Evolutionary conservation across 2,113 vertebrate species (phyloP).

Genomic region (Mobula birostris): DNA sequence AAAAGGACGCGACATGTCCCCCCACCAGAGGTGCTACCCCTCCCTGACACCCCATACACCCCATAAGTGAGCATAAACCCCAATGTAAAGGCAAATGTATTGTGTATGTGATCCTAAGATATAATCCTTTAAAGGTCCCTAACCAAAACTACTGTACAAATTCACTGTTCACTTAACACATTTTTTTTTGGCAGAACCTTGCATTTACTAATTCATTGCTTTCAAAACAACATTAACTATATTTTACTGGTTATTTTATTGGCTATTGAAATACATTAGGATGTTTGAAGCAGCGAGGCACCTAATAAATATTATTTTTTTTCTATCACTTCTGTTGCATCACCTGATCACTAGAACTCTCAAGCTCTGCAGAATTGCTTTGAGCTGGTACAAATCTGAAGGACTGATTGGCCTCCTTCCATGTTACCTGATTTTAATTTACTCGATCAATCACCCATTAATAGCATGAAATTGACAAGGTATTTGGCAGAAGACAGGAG

Average conservation of each 20-base stretch:
- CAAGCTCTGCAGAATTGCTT: background rate
- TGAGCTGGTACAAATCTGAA: too few species aligned
- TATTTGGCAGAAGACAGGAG: background rate
- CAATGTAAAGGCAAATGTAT: too few species aligned
- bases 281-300: too few species aligned
- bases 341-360: background rate
- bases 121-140: too few species aligned
- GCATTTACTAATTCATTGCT: background rate
- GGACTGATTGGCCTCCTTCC: too few species aligned
- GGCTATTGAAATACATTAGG: too few species aligned
- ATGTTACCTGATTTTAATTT: background rate
- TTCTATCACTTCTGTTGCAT: background rate
- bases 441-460: background rate
- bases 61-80: too few species aligned
- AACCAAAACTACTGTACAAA: background rate
- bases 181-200: background rate
- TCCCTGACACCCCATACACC: too few species aligned
- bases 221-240: background rate
- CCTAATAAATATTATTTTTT: background rate
- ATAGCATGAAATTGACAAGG: constrained; percentile 8
- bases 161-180: background rate
- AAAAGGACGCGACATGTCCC: too few species aligned
- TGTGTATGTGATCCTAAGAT: too few species aligned
- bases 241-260: background rate
- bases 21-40: too few species aligned